These are phyloP conservation scores for Unio delphinus DNA, from an alignment of 2,888 invertebrate species.

Conservation along the genomic window DNA sequence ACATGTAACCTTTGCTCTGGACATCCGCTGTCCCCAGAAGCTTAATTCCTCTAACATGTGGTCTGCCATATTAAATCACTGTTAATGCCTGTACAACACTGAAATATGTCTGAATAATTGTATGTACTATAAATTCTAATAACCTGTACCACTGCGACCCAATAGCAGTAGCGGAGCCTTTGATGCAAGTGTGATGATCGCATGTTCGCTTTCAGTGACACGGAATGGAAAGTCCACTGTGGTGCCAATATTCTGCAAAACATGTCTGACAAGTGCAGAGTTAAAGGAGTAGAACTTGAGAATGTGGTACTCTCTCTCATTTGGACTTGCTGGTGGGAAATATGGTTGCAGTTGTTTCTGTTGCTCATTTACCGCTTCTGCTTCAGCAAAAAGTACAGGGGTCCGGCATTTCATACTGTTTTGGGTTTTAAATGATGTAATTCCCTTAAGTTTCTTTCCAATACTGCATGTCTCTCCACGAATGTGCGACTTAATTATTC, in stretches of 20 bases:
- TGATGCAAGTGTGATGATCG: slow-evolving; percentile 54
- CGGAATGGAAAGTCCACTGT: slow-evolving; percentile 65
- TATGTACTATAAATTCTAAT: no score
- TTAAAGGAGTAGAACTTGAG: slow-evolving; percentile 65
- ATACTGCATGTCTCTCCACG: slow-evolving; percentile 55
- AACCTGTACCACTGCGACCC: slow-evolving; percentile 63
- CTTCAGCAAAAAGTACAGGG: slow-evolving; percentile 51
- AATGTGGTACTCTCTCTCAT: slow-evolving; percentile 60
- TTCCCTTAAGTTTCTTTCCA: slow-evolving; percentile 47
- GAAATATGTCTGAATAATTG: no score
- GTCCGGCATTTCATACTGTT: slow-evolving; percentile 21
- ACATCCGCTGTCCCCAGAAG: no score
- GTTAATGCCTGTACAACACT: no score
- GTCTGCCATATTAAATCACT: no score
- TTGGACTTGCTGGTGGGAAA: slow-evolving; percentile 59
- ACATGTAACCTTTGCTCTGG: no score
- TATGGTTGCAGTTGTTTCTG: slow-evolving; percentile 22
- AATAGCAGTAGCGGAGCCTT: slow-evolving; percentile 57
- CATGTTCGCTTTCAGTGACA: slow-evolving; percentile 63
- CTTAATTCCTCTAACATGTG: no score
- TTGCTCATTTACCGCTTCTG: slow-evolving; percentile 18
- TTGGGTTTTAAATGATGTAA: slow-evolving; percentile 29
- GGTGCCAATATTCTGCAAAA: slow-evolving; percentile 47
- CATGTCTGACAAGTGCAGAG: slow-evolving; percentile 50
- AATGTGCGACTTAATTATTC: slow-evolving; percentile 53